These are phyloP conservation scores for Zaprionus taronus DNA, from an alignment of 1,140 invertebrate genomes.

Conservation along the genomic window DNA sequence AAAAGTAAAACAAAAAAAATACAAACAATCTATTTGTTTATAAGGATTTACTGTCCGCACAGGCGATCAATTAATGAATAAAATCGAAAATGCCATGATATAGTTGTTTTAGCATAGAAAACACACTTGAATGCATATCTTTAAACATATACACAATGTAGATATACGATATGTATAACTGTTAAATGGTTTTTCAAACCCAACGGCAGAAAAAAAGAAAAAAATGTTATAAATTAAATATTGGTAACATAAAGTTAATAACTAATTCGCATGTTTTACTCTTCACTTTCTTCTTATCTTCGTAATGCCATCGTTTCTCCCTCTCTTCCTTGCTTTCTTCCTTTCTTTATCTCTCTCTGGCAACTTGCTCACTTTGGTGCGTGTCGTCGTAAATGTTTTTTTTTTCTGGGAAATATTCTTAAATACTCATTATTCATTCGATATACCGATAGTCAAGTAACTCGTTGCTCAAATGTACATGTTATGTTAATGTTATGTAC, in stretches of 20 bases:
- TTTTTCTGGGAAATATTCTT: constrained; percentile 15
- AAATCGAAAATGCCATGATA: constrained; percentile 9
- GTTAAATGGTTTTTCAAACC: constrained; percentile 50
- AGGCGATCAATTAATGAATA: background rate
- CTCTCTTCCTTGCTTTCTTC: background rate
- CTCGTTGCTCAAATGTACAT: no score
- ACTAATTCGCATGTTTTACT: constrained; percentile 14
- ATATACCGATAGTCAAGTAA: background rate
- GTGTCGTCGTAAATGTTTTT: constrained; percentile 9
- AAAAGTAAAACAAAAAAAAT: constrained; percentile 27
- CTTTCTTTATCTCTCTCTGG: background rate
- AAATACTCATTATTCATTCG: background rate
- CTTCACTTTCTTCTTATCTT: background rate
- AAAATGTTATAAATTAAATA: background rate
- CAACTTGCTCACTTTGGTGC: constrained; percentile 47
- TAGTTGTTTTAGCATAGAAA: background rate
- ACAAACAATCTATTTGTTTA: constrained; percentile 2
- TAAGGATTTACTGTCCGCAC: constrained; percentile 34
- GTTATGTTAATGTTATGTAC: no score
- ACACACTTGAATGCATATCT: constrained; percentile 2
- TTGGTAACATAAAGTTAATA: constrained; percentile 9
- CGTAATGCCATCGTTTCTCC: background rate
- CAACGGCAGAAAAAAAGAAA: constrained; percentile 5
- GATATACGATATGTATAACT: constrained; percentile 4
- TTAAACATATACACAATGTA: background rate